These are phyloP conservation scores for Eupithecia centaureata DNA, from an alignment of 2,888 invertebrate species.

Conservation along the genomic window DNA sequence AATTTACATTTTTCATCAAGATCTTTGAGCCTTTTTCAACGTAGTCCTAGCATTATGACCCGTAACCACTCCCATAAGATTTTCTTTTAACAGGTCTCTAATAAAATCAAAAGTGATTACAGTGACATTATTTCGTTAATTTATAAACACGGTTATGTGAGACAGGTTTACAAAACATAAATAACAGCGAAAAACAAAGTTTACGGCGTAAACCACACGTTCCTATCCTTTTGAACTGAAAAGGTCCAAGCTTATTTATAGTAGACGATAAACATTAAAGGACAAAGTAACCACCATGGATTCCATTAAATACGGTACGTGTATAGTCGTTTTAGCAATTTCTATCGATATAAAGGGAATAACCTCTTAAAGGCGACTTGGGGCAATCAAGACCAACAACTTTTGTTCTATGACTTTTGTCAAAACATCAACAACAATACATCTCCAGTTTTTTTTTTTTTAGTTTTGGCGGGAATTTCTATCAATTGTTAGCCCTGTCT, in stretches of 20 bases:
- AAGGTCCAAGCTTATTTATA: conserved; percentile 46
- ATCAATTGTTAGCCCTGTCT: no score
- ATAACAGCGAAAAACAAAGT: conserved; percentile 57
- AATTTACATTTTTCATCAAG: conserved; percentile 4
- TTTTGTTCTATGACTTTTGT: no score
- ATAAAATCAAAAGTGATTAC: conserved; percentile 1
- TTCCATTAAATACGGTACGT: conserved; percentile 16
- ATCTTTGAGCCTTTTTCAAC: conserved; percentile 7
- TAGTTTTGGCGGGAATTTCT: no score
- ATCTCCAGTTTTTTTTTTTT: no score
- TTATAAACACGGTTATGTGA: conserved; percentile 66
- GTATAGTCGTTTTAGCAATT: neutral
- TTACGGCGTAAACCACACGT: conserved; percentile 47
- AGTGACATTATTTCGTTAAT: conserved; percentile 51
- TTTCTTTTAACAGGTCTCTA: conserved; percentile 2
- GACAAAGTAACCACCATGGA: conserved; percentile 38
- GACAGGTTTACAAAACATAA: conserved; percentile 56
- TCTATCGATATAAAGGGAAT: neutral
- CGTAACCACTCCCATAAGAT: conserved; percentile 1
- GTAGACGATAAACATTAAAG: conserved; percentile 43
- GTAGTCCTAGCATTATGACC: conserved; percentile 9
- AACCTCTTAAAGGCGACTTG: no score
- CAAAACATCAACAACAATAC: no score
- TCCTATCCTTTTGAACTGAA: conserved; percentile 48
- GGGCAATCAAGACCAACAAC: no score